Percentiles rank a stretch among this genome's conserved stretches.
phyloP scores from a whole-genome alignment of 1,140 invertebrate species.

The Cydia pomonella region DNA sequence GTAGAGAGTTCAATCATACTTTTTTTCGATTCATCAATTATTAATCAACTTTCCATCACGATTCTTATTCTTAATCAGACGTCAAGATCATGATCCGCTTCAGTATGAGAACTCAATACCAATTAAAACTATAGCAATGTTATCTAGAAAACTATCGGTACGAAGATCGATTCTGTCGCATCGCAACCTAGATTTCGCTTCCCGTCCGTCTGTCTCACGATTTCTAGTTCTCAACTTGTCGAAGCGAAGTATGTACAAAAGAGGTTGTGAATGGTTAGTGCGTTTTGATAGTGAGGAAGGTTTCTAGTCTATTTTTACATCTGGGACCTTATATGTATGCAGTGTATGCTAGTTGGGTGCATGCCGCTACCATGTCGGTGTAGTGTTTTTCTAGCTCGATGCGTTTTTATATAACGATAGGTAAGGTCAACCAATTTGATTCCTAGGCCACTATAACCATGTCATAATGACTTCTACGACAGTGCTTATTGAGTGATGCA shows the following conservation, averaged over 20 bases:
- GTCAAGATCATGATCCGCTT: no score
- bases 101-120: no score
- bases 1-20: no score
- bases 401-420: no score
- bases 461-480: no score
- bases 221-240: background rate
- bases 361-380: background rate
- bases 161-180: background rate
- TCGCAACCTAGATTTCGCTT: slow-evolving; percentile 20
- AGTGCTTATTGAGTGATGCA: no score
- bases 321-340: background rate
- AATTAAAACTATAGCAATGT: background rate
- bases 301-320: slow-evolving; percentile 18
- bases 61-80: no score
- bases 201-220: background rate
- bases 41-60: no score
- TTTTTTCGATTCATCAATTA: no score
- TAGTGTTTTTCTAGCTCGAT: no score
- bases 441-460: no score
- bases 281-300: background rate
- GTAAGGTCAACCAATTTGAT: no score
- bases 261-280: background rate
- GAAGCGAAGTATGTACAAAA: background rate
- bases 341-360: background rate
- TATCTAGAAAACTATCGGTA: background rate